phyloP scores from a whole-genome alignment of 2,797 vertebrate genomes.

The Aplochiton taeniatus region DNA sequence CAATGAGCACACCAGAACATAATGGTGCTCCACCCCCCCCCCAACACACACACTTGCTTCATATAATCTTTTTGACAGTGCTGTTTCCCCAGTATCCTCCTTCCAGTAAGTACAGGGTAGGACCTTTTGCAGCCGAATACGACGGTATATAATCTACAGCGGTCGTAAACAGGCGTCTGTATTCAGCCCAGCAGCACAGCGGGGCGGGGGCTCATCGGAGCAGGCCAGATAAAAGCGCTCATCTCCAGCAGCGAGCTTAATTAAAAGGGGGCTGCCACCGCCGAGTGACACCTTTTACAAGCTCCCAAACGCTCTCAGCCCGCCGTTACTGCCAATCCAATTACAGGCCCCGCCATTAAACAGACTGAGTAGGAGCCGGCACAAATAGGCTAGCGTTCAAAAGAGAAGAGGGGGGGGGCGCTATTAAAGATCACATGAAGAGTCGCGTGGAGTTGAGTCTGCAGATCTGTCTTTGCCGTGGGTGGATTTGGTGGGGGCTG shows the following conservation, averaged over 20 bases:
- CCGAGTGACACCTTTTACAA: constrained; percentile 73
- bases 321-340: constrained; percentile 73
- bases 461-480: constrained; percentile 31
- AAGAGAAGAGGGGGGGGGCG: constrained; percentile 26
- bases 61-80: no score
- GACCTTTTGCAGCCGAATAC: no score
- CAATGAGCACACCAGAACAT: constrained; percentile 47
- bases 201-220: constrained; percentile 59
- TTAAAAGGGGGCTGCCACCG: constrained; percentile 74
- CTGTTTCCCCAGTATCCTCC: no score
- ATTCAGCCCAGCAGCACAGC: not conserved
- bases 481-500: no score
- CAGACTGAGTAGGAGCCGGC: constrained; percentile 43
- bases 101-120: no score
- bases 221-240: constrained; percentile 65
- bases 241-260: constrained; percentile 81
- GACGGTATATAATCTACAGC: no score
- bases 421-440: constrained; percentile 63
- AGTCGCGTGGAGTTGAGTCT: constrained; percentile 37
- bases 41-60: constrained; percentile 5
- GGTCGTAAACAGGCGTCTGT: no score
- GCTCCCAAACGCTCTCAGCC: constrained; percentile 66
- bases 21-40: constrained; percentile 8
- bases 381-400: constrained; percentile 50
- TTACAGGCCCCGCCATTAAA: constrained; percentile 75